Evolutionary conservation across 2,888 invertebrate genomes (phyloP).

Genomic region (Nomada hirtipes): DNA sequence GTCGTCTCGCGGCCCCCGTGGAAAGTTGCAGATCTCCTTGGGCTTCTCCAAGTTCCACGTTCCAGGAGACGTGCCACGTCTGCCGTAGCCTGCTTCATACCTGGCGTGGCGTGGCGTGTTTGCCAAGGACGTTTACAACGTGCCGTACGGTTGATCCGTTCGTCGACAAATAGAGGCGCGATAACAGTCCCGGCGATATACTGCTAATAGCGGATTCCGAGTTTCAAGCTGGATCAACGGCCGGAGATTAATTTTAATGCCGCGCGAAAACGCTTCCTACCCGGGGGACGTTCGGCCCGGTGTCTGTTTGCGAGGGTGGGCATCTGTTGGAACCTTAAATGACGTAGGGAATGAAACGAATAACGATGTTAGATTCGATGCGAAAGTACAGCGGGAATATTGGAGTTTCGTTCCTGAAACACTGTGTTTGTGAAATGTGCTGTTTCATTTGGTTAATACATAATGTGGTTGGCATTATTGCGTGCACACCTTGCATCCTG

Average conservation of each 20-base stretch:
- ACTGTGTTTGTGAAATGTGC: too few relatives aligned
- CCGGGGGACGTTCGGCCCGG: neutral
- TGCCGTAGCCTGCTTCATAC: slow-evolving; percentile 24
- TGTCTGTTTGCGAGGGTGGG: neutral
- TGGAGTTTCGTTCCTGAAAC: too few relatives aligned
- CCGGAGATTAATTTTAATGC: slow-evolving; percentile 61
- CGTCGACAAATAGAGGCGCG: slow-evolving; percentile 68
- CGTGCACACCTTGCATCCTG: too few relatives aligned
- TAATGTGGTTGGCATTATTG: too few relatives aligned
- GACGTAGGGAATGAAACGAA: neutral
- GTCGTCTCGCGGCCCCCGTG: slow-evolving; percentile 56
- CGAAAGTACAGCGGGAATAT: too few relatives aligned
- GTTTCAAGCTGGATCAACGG: slow-evolving; percentile 46
- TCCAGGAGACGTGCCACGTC: slow-evolving; percentile 55
- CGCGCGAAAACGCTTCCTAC: slow-evolving; percentile 18
- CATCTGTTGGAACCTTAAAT: neutral
- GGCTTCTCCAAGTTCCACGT: slow-evolving; percentile 64
- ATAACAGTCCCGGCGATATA: slow-evolving; percentile 66
- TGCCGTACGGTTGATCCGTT: slow-evolving; percentile 68
- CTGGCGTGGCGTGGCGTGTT: slow-evolving; percentile 56
- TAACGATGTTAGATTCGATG: too few relatives aligned
- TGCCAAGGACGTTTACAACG: slow-evolving; percentile 71
- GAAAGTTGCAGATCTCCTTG: slow-evolving; percentile 70
- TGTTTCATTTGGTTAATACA: too few relatives aligned
- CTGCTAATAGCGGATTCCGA: slow-evolving; percentile 66